Evolutionary conservation across 2,888 invertebrate genomes (phyloP).

Genomic region (Ophioninae sp.): DNA sequence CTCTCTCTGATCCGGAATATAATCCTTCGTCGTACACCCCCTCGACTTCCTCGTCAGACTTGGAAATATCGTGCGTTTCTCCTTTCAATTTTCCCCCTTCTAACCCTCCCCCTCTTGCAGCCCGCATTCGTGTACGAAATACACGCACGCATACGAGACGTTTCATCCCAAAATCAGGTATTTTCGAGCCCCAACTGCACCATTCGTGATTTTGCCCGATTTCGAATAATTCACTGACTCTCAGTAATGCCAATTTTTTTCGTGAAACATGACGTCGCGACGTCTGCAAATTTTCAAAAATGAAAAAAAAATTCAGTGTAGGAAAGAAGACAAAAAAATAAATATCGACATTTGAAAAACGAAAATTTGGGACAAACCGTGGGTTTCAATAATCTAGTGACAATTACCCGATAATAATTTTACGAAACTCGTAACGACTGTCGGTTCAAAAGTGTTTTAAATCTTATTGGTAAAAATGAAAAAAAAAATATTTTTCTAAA

Average conservation of each 20-base stretch:
- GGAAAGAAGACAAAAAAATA: not conserved
- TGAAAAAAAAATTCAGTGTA: not conserved
- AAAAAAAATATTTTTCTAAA: too few species aligned
- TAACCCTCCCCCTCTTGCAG: not conserved
- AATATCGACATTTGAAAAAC: not conserved
- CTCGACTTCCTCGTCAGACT: conserved; percentile 60
- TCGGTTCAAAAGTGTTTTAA: too few species aligned
- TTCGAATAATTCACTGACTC: not conserved
- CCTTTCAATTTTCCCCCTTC: conserved; percentile 1
- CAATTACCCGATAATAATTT: not conserved
- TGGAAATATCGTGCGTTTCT: conserved; percentile 74
- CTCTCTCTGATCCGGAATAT: conserved; percentile 64
- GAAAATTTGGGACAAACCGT: not conserved
- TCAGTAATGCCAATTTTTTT: not conserved
- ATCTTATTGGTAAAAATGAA: too few species aligned
- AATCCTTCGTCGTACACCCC: conserved; percentile 64
- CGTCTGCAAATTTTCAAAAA: not conserved
- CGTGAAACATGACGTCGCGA: not conserved
- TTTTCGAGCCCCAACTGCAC: not conserved
- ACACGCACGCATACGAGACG: not conserved
- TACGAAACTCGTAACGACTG: not conserved
- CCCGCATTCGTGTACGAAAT: not conserved
- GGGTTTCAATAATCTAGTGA: not conserved
- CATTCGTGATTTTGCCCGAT: not conserved
- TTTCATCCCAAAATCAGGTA: not conserved